Percentiles rank a stretch among this genome's conserved stretches.
phyloP scores from a whole-genome alignment of 2,797 vertebrate species.

The Labeo calbasu region DNA sequence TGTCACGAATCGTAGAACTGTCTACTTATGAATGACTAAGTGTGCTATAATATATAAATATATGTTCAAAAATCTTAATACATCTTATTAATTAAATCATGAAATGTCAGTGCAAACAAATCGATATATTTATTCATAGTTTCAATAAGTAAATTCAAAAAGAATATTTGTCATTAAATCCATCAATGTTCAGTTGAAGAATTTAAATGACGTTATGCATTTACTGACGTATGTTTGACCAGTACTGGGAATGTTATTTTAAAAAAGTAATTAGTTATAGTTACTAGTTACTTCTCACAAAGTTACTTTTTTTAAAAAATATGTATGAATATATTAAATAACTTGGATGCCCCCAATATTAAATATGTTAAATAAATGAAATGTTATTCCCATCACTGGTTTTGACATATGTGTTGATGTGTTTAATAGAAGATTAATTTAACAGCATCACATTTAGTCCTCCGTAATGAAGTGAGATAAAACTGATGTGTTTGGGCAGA shows the following conservation, averaged over 20 bases:
- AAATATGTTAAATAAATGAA: too few relatives aligned
- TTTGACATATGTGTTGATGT: background rate
- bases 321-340: too few relatives aligned
- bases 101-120: background rate
- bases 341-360: too few relatives aligned
- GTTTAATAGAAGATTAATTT: background rate
- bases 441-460: background rate
- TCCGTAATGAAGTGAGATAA: background rate
- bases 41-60: background rate
- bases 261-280: too few relatives aligned
- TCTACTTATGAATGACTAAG: background rate
- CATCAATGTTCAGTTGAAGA: background rate
- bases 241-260: too few relatives aligned
- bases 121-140: background rate
- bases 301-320: too few relatives aligned
- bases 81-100: background rate
- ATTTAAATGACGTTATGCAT: background rate
- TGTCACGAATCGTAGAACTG: background rate
- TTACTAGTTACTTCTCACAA: too few relatives aligned
- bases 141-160: background rate
- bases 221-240: background rate
- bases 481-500: too few relatives aligned
- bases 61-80: background rate
- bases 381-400: too few relatives aligned
- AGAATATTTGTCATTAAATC: background rate